Evolutionary conservation across 2,888 invertebrate species (phyloP).

Genomic region (Tineola bisselliella): DNA sequence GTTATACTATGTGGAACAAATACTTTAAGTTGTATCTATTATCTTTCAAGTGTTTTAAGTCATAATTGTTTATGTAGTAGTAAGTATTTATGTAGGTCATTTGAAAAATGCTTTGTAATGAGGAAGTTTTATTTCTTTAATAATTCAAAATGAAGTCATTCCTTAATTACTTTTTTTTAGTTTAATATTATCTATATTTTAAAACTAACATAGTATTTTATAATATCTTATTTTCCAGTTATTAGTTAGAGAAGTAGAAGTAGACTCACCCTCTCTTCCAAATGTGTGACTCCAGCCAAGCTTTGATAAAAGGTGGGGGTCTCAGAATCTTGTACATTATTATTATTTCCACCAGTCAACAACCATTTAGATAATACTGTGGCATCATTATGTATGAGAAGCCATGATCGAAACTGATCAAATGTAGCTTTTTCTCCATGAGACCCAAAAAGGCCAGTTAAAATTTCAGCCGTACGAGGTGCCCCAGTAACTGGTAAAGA

Average conservation of each 20-base stretch:
- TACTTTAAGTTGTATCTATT: no score
- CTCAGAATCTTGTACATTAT: constrained; percentile 82
- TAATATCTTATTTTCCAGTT: no score
- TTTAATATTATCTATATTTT: no score
- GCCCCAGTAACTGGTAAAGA: constrained; percentile 43
- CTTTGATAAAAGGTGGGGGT: constrained; percentile 94
- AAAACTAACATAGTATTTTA: no score
- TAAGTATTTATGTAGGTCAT: no score
- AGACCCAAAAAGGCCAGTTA: constrained; percentile 47
- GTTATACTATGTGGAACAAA: no score
- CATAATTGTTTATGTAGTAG: no score
- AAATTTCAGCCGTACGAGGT: constrained; percentile 41
- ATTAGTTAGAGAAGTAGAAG: not conserved
- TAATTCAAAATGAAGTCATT: no score
- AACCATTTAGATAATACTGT: constrained; percentile 87
- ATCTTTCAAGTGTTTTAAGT: no score
- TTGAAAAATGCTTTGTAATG: no score
- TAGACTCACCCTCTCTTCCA: constrained; percentile 73
- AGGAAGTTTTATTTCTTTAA: no score
- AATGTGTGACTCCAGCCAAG: constrained; percentile 91
- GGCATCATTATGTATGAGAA: constrained; percentile 77
- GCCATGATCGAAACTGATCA: constrained; percentile 83
- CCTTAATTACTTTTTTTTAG: no score
- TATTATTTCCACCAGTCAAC: constrained; percentile 75
- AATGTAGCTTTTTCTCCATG: constrained; percentile 66